phyloP scores from a whole-genome alignment of 2,113 vertebrate species.

The Saguinus imperator region DNA sequence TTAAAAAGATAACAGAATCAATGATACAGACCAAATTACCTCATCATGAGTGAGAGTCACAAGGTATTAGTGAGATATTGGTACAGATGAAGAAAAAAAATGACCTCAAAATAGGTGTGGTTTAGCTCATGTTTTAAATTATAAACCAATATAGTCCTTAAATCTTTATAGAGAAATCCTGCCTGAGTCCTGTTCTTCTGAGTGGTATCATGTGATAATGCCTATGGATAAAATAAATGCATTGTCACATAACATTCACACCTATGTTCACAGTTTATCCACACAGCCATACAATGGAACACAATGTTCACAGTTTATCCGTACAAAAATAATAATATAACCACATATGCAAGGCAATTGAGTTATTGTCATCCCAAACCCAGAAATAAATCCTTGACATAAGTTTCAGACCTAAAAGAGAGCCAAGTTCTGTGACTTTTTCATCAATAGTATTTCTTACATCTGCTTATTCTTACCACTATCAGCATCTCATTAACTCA shows the following conservation, averaged over 20 bases:
- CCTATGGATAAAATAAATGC: not conserved
- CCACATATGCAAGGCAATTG: not conserved
- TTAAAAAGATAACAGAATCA: not conserved
- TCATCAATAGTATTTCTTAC: not conserved
- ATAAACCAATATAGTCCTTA: slow-evolving; percentile 35
- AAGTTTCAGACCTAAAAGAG: not conserved
- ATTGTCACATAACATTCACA: not conserved
- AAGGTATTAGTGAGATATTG: not conserved
- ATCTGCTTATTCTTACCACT: not conserved
- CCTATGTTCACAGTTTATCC: not conserved
- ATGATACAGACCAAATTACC: not conserved
- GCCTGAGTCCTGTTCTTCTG: not conserved
- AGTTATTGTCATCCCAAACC: not conserved
- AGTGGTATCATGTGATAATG: not conserved
- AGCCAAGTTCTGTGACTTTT: not conserved
- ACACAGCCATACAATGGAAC: not conserved
- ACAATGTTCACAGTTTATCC: not conserved
- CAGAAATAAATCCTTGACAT: not conserved
- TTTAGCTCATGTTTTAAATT: slow-evolving; percentile 10
- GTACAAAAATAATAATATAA: not conserved
- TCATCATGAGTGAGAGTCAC: not conserved
- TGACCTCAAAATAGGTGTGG: not conserved
- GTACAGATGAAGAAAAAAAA: not conserved
- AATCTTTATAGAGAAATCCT: slow-evolving; percentile 48
- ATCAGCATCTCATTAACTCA: not conserved